Evolutionary conservation across 2,888 invertebrate genomes (phyloP), one percentile per base, ranked within the genome.

Genomic region (Macrophya alboannulata): DNA sequence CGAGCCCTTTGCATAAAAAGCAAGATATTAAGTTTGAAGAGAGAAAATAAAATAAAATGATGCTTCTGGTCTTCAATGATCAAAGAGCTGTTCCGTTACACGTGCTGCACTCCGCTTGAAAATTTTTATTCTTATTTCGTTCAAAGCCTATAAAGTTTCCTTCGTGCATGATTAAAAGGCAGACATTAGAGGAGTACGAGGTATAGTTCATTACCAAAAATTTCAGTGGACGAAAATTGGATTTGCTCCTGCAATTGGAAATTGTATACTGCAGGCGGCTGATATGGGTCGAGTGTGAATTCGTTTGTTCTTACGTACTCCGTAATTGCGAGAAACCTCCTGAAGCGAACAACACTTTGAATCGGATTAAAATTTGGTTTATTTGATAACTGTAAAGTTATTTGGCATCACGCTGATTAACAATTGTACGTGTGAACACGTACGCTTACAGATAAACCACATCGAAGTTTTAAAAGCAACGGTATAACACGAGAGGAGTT

Each of bases 221-320:
- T 68, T 68, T 31, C 17, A 4, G 25, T 31, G 12, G 12, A 68
- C 68, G 25, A 17, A 4, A 68, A 68, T 37, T 68, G 12, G 31
- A 68, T 12, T 68, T 15, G 68, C 31, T 31, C 10, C 31, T 31
- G 31, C 10, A 68, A 25, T 31, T 68, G 68, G 68, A 31, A 68
- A 68, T 17, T 17, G 21, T 2, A 68, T 68, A 31, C 31, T 5
- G n/a, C n/a, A n/a, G 25, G 31, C 31, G 25, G 31, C 25, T 68
- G 12, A 31, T 68, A 31, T 17, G n/a, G 55, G 68, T 31, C 31
- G 68, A 68, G 68, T 31, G 31, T 12, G 17, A 17, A 68, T 68
- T 25, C 68, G 31, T 68, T 68, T 68, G 31, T 68, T 68, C 68
- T 68, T 25, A 68, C 31, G 10, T 68, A 68, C 17, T 68, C 68